Evolutionary conservation across 1,140 invertebrate species (phyloP), one percentile per base, ranked within the genome.

Genomic region (Zaprionus davidi): DNA sequence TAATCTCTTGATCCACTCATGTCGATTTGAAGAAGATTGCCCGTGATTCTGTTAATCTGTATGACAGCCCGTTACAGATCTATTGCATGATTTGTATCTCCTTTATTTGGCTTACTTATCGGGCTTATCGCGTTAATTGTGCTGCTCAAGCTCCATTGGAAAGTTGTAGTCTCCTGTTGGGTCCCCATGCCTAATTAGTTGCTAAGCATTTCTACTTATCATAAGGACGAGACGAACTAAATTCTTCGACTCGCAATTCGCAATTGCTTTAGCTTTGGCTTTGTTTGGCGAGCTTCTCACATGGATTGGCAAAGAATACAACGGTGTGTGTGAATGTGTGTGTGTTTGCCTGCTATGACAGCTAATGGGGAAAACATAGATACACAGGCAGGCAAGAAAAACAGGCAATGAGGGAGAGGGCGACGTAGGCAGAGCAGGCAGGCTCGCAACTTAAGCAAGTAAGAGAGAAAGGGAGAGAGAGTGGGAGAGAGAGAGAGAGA

Each of bases 361-460:
- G 58, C 59, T 75, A 71, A 75, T 75, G 67, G 66, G 58, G n/a
- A 75, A 59, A 64, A 24, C 73, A 51, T 66, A 76, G 68, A 62
- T 46, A 22, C 5, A 65, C 44, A 49, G 13, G 55, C 24, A 57
- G 24, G 5, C 13, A 34, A 68, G 53, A 13, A 67, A 17, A 22
- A 31, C n/a, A 55, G n/a, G 13, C n/a, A 57, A 34, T 11, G 38
- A 53, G 1, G 38, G 4, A 36, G 7, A 46, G 28, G n/a, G 44
- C 66, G 13, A 68, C 56, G 64, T 26, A 49, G 38, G 64, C 17
- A 46, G 24, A 17, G 44, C 22, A 11, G 44, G 57, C 11, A 13
- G n/a, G 17, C 20, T 15, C 11, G n/a, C 9, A 31, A 11, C 44
- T 5, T 44, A 46, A 17, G 24, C 49, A 15, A 64, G 24, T 26